phyloP scores from a whole-genome alignment of 2,797 vertebrate genomes.

The Diglossa cyanea region DNA sequence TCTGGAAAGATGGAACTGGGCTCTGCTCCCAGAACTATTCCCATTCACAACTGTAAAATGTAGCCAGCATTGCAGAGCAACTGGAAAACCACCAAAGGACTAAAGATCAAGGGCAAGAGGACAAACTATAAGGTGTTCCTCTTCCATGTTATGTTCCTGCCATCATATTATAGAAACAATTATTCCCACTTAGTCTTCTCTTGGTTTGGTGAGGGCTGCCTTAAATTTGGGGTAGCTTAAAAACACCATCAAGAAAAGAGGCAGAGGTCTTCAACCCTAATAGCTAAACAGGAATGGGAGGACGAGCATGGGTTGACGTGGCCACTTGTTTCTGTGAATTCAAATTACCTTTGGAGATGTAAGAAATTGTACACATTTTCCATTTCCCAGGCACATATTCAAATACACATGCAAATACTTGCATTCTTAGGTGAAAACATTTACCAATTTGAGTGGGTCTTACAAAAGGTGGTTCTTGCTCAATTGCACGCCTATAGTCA shows the following conservation, averaged over 20 bases:
- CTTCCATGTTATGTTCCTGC: neutral
- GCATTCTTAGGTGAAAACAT: neutral
- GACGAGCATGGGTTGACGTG: neutral
- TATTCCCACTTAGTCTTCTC: neutral
- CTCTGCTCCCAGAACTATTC: neutral
- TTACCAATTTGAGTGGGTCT: neutral
- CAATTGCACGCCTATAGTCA: neutral
- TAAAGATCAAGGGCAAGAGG: neutral
- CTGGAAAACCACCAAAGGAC: neutral
- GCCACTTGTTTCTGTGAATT: neutral
- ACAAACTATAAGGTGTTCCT: rapidly evolving
- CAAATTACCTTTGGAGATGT: neutral
- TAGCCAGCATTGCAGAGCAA: neutral
- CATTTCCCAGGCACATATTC: neutral
- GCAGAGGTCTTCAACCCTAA: neutral
- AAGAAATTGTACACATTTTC: neutral
- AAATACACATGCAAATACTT: neutral
- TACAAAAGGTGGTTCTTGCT: neutral
- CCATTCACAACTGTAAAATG: neutral
- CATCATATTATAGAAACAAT: neutral
- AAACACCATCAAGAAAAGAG: neutral
- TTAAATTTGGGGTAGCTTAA: neutral
- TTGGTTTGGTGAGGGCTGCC: neutral
- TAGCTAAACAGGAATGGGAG: neutral
- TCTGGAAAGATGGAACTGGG: neutral